Conservation (phyloP, 2,888 invertebrate species). For the Drosophila borealis region DNA sequence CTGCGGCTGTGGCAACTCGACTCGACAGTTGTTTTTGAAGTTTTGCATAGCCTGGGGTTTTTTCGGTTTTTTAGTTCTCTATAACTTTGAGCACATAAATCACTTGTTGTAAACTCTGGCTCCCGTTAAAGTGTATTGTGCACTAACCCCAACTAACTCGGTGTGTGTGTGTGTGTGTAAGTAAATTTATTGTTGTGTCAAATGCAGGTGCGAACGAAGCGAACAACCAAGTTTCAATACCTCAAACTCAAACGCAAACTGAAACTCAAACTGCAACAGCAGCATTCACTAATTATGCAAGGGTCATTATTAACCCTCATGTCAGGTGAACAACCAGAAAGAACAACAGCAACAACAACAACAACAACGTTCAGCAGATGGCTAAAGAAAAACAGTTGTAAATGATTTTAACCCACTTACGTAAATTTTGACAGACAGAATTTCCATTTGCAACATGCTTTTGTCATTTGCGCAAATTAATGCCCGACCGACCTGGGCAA, state of each 20-base stretch:
- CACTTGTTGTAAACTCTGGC: constrained; percentile 40
- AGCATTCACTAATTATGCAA: constrained; percentile 65
- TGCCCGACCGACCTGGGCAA: constrained; percentile 40
- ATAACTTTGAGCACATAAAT: constrained; percentile 67
- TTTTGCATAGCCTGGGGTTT: constrained; percentile 58
- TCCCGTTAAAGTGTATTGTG: constrained; percentile 26
- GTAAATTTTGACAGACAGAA: constrained; percentile 68
- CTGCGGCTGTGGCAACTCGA: constrained; percentile 56
- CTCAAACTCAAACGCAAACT: not conserved
- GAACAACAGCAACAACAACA: constrained; percentile 17
- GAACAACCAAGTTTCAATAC: constrained; percentile 24
- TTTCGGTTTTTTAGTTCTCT: constrained; percentile 19
- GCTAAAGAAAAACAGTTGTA: constrained; percentile 47
- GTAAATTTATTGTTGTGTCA: constrained; percentile 71
- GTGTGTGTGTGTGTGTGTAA: constrained; percentile 25
- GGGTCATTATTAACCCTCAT: constrained; percentile 66
- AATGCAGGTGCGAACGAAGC: constrained; percentile 54
- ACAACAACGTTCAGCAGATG: constrained; percentile 10
- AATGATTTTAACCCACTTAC: constrained; percentile 69
- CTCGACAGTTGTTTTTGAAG: constrained; percentile 69
- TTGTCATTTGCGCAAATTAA: constrained; percentile 76
- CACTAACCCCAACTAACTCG: constrained; percentile 52
- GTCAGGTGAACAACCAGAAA: constrained; percentile 52
- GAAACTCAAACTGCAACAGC: constrained; percentile 8
- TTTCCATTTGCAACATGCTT: constrained; percentile 76